Percentiles rank a stretch among this genome's conserved stretches.
Evolutionary conservation across 2,888 invertebrate genomes (phyloP).

Genomic region (Anaspis maculata): DNA sequence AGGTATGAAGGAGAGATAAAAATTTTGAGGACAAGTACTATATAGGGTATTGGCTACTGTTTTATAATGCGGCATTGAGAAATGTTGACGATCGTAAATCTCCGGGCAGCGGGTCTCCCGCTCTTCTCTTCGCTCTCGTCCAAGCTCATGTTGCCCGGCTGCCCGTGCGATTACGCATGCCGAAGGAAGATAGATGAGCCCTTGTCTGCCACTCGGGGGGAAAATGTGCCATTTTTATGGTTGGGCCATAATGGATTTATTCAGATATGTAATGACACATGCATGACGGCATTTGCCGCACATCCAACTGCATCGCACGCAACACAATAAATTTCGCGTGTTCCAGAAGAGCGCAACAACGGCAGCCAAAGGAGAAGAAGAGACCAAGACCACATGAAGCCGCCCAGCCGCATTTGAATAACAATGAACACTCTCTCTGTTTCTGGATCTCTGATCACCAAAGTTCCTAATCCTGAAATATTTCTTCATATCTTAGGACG

Average conservation of each 20-base stretch:
- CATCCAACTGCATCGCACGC: too few relatives aligned
- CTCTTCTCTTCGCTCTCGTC: constrained; percentile 9
- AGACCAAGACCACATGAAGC: not conserved
- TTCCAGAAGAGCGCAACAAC: not conserved
- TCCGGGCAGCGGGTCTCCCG: constrained; percentile 21
- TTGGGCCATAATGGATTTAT: too few relatives aligned
- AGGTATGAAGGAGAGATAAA: constrained; percentile 43
- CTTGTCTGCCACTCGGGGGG: too few relatives aligned
- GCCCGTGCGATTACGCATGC: constrained; percentile 15
- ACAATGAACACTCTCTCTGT: not conserved
- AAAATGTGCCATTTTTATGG: too few relatives aligned
- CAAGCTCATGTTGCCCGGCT: constrained; percentile 9
- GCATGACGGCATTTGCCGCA: too few relatives aligned
- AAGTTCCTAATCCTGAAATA: not conserved
- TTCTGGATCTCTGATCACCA: not conserved
- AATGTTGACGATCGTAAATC: constrained; percentile 35
- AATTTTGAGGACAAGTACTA: constrained; percentile 43
- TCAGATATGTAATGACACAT: too few relatives aligned
- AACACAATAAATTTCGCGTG: too few relatives aligned
- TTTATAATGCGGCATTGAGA: constrained; percentile 38
- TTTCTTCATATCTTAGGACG: too few relatives aligned
- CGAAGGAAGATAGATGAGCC: constrained; percentile 19
- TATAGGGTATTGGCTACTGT: constrained; percentile 41
- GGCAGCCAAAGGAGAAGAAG: not conserved
- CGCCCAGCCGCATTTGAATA: not conserved